phyloP scores from a whole-genome alignment of 1,140 invertebrate species.

The Berghia stephanieae region DNA sequence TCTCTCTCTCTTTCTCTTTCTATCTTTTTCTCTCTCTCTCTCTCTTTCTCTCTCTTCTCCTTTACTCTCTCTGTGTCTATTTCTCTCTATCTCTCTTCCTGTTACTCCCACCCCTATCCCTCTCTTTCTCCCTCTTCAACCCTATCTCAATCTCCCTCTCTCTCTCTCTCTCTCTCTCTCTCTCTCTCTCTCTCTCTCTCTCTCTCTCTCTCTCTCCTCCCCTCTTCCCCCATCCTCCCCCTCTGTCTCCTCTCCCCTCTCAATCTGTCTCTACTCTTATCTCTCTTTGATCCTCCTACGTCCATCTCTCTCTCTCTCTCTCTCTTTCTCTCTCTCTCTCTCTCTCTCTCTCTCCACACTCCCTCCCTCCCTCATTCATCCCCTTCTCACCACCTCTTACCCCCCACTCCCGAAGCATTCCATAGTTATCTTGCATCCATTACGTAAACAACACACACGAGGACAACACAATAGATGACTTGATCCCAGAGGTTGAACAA shows the following conservation, averaged over 20 bases:
- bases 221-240: too few relatives aligned
- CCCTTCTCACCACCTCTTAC: neutral
- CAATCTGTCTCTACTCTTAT: too few relatives aligned
- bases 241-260: too few relatives aligned
- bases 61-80: neutral
- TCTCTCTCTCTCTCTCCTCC: neutral
- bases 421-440: neutral
- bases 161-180: neutral
- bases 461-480: constrained; percentile 6
- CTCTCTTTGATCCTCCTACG: too few relatives aligned
- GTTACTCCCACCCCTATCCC: neutral
- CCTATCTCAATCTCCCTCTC: neutral
- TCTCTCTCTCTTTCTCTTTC: neutral
- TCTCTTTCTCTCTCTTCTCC: neutral
- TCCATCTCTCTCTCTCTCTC: too few relatives aligned
- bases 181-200: constrained; percentile 15
- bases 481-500: constrained; percentile 23
- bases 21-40: neutral
- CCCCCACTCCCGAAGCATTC: neutral
- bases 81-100: neutral
- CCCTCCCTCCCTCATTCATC: neutral
- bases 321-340: neutral
- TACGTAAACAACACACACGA: neutral
- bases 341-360: neutral
- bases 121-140: neutral